A percentile compares a stretch with the other conserved stretches of the same genome.
phyloP scores from a whole-genome alignment of 1,140 invertebrate species.

The Rhyzopertha dominica region DNA sequence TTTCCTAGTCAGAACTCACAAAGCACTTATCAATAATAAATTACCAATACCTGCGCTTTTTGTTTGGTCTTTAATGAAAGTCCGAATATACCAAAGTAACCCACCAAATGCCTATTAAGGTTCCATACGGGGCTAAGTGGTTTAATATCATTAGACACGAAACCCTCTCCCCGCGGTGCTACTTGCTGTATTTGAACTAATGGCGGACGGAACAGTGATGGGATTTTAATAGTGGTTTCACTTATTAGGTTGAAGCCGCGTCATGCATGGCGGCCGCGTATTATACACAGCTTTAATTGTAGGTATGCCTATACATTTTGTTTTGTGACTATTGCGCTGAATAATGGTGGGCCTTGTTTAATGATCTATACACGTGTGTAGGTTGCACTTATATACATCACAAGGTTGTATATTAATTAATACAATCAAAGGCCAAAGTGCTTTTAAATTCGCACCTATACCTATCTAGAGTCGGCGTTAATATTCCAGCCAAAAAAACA shows the following conservation, averaged over 20 bases:
- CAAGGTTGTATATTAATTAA: too few species aligned
- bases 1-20: too few species aligned
- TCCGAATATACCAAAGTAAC: conserved; percentile 23
- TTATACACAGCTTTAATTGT: conserved; percentile 22
- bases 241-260: conserved; percentile 25
- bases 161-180: conserved; percentile 30
- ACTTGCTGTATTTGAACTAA: conserved; percentile 35
- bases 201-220: conserved; percentile 37
- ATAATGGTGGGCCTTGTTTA: conserved; percentile 11
- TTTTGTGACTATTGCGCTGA: conserved; percentile 10
- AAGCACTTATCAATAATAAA: too few species aligned
- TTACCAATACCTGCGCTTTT: too few species aligned
- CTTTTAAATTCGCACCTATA: too few species aligned
- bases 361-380: too few species aligned
- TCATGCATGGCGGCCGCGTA: conserved; percentile 5
- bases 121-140: conserved; percentile 31
- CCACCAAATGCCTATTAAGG: conserved; percentile 34
- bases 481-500: too few species aligned
- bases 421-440: too few species aligned
- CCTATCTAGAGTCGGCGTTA: too few species aligned
- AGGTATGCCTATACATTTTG: too few species aligned
- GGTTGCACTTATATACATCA: too few species aligned
- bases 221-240: conserved; percentile 38
- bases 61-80: too few species aligned
- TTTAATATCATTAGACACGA: conserved; percentile 36